These are phyloP conservation scores for Ypsolopha sequella DNA, from an alignment of 2,888 invertebrate species.

Conservation along the genomic window DNA sequence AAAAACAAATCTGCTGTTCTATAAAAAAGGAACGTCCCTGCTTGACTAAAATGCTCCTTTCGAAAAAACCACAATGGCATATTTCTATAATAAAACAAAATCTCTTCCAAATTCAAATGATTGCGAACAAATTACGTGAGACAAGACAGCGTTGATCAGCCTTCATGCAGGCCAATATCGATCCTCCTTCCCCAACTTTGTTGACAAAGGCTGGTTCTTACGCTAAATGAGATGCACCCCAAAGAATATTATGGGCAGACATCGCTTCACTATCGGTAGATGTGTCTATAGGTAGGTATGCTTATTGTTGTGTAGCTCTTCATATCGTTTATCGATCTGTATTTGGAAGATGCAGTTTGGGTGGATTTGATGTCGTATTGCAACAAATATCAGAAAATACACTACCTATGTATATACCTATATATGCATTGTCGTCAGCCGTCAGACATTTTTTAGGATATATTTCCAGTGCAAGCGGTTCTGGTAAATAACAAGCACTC, in stretches of 20 bases:
- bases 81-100: neutral
- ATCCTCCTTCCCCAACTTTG: constrained; percentile 66
- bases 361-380: too few relatives aligned
- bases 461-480: too few relatives aligned
- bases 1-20: too few relatives aligned
- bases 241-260: constrained; percentile 71
- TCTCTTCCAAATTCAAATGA: neutral
- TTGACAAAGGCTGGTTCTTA: constrained; percentile 71
- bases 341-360: too few relatives aligned
- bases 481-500: too few relatives aligned
- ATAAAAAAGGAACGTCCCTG: too few relatives aligned
- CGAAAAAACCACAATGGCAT: too few relatives aligned
- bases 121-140: neutral
- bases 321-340: constrained; percentile 30
- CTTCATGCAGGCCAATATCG: constrained; percentile 56
- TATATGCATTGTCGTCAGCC: too few relatives aligned
- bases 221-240: constrained; percentile 70
- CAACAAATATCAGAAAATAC: too few relatives aligned
- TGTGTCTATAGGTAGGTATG: neutral
- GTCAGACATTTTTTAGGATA: too few relatives aligned
- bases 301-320: neutral
- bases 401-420: too few relatives aligned
- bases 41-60: too few relatives aligned
- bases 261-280: constrained; percentile 54
- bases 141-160: constrained; percentile 35